phyloP scores from a whole-genome alignment of 2,113 vertebrate genomes.

The Catharus bicknelli region DNA sequence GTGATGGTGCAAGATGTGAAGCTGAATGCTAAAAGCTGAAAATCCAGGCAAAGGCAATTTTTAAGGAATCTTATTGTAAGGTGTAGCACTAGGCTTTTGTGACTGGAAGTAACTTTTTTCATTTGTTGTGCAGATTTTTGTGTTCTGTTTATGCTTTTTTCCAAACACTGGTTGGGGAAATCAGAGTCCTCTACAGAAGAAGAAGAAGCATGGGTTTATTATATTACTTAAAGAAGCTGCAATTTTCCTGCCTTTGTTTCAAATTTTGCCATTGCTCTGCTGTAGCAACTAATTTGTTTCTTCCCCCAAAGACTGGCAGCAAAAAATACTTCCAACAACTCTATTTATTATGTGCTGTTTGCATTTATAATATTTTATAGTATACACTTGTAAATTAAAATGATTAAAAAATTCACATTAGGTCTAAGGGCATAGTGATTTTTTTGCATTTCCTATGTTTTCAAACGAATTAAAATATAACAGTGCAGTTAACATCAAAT shows the following conservation, averaged over 20 bases:
- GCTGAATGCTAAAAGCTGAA: neutral
- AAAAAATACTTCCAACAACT: slow-evolving; percentile 53
- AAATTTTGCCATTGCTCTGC: slow-evolving; percentile 26
- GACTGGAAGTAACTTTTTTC: neutral
- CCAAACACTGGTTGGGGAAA: slow-evolving; percentile 34
- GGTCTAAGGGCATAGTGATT: slow-evolving; percentile 64
- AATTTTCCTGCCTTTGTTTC: slow-evolving; percentile 26
- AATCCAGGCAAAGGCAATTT: neutral
- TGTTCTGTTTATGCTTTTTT: neutral
- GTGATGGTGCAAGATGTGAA: neutral
- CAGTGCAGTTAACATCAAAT: slow-evolving; percentile 94
- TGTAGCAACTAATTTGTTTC: slow-evolving; percentile 38
- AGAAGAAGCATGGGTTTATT: slow-evolving; percentile 24
- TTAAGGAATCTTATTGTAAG: neutral
- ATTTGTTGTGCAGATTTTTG: neutral
- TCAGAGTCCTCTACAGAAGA: slow-evolving; percentile 7
- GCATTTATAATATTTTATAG: slow-evolving; percentile 55
- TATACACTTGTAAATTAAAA: slow-evolving; percentile 70
- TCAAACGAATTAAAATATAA: slow-evolving; percentile 88
- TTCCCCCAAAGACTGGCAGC: slow-evolving; percentile 35
- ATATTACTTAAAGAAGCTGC: slow-evolving; percentile 21
- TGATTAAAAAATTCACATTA: slow-evolving; percentile 68
- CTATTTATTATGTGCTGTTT: slow-evolving; percentile 59
- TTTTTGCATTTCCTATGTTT: slow-evolving; percentile 73
- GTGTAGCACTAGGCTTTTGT: neutral